Percentiles rank a stretch among this genome's conserved stretches.
Evolutionary conservation across 2,888 invertebrate species (phyloP).

Genomic region (Orthosia incerta): DNA sequence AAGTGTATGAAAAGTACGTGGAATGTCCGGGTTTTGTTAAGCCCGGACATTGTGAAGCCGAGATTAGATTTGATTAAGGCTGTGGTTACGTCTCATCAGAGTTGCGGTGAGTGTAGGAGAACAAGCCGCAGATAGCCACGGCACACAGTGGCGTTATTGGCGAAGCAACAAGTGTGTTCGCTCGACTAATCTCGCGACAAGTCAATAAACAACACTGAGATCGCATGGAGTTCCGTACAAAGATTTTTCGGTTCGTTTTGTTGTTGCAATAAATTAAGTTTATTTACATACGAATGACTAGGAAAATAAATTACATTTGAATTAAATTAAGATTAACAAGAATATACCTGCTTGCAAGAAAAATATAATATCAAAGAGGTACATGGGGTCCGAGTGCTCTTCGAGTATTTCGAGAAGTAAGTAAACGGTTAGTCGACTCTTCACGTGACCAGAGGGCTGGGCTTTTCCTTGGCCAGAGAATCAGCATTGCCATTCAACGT

Average conservation of each 20-base stretch:
- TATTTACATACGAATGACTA: background rate
- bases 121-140: slow-evolving; percentile 67
- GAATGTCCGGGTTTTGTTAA: slow-evolving; percentile 37
- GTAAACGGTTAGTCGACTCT: no score
- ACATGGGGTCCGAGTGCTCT: no score
- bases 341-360: background rate
- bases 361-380: background rate
- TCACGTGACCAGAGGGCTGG: no score
- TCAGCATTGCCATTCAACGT: no score
- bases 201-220: slow-evolving; percentile 46
- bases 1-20: slow-evolving; percentile 37
- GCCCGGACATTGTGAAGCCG: slow-evolving; percentile 32
- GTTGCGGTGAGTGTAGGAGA: slow-evolving; percentile 74
- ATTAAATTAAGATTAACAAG: background rate
- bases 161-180: slow-evolving; percentile 80
- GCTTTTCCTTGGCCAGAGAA: no score
- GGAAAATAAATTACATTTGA: background rate
- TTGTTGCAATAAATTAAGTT: background rate
- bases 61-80: slow-evolving; percentile 56
- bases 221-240: slow-evolving; percentile 22
- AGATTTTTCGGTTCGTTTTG: background rate
- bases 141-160: slow-evolving; percentile 63
- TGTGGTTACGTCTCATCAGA: slow-evolving; percentile 54
- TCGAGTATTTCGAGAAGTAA: no score
- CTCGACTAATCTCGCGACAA: slow-evolving; percentile 70